Percentiles rank a stretch among this genome's conserved stretches.
Evolutionary conservation across 92 coral and sea anemone genomes (phyloP).

Genomic region (Pocillopora grandis): DNA sequence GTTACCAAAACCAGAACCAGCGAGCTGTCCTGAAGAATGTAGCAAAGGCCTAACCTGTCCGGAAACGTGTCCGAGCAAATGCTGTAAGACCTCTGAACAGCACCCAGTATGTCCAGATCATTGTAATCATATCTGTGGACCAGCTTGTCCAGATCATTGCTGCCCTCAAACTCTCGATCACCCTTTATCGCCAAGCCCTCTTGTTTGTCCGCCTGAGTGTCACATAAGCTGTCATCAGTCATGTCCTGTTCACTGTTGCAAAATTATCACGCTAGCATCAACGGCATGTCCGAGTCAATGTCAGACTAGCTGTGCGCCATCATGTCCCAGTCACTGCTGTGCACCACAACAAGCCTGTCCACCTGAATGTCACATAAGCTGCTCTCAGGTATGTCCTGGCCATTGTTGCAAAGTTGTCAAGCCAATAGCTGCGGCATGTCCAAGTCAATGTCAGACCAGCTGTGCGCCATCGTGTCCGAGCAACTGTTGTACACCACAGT

Average conservation of each 20-base stretch:
- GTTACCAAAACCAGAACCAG: slow-evolving; percentile 5
- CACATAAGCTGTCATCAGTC: slow-evolving; percentile 25
- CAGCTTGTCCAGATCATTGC: slow-evolving; percentile 38
- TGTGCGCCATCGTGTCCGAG: slow-evolving; percentile 61
- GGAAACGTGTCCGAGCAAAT: slow-evolving; percentile 27
- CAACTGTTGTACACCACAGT: slow-evolving; percentile 49
- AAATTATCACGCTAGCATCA: slow-evolving; percentile 8
- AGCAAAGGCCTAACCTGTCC: neutral
- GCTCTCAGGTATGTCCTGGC: slow-evolving; percentile 30
- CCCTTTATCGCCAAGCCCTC: neutral
- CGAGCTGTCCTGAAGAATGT: slow-evolving; percentile 50
- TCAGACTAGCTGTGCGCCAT: slow-evolving; percentile 33
- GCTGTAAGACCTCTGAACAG: slow-evolving; percentile 24
- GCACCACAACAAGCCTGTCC: slow-evolving; percentile 33
- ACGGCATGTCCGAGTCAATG: slow-evolving; percentile 47
- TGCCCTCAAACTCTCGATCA: slow-evolving; percentile 1
- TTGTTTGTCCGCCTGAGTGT: slow-evolving; percentile 38
- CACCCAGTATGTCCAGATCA: slow-evolving; percentile 50
- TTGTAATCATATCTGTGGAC: slow-evolving; percentile 32
- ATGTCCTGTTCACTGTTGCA: slow-evolving; percentile 58
- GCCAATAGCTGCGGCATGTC: slow-evolving; percentile 20
- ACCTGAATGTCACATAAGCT: slow-evolving; percentile 28
- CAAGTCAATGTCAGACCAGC: slow-evolving; percentile 34
- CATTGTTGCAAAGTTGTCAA: slow-evolving; percentile 55
- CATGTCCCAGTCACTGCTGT: slow-evolving; percentile 68